phyloP scores from a whole-genome alignment of 2,888 invertebrate genomes.

The Chalcosyrphus nemorum region DNA sequence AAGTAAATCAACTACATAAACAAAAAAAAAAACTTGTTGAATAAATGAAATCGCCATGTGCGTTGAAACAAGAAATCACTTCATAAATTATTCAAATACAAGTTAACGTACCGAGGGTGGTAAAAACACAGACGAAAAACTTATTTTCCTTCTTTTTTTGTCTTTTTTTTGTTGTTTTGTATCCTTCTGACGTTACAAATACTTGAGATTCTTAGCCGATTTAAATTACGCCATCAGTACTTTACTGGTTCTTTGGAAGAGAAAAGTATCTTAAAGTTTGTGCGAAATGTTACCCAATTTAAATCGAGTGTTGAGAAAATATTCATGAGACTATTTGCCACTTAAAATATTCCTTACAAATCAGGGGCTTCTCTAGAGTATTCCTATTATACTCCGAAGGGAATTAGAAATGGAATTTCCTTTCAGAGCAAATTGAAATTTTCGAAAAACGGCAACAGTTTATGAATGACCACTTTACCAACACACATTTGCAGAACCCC shows the following conservation, averaged over 20 bases:
- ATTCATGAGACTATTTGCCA: not conserved
- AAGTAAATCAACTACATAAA: slow-evolving; percentile 9
- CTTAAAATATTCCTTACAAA: not conserved
- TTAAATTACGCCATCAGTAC: not conserved
- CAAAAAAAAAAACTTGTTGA: slow-evolving; percentile 22
- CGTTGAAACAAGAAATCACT: slow-evolving; percentile 20
- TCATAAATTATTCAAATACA: slow-evolving; percentile 21
- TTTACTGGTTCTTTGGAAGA: not conserved
- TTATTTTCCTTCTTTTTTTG: too few species aligned
- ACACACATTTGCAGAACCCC: not conserved
- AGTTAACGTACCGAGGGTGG: not conserved
- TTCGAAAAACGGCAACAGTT: not conserved
- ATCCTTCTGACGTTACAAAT: not conserved
- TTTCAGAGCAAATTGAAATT: not conserved
- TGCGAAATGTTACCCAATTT: not conserved
- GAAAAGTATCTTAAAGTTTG: not conserved
- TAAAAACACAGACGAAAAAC: too few species aligned
- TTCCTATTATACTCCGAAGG: not conserved
- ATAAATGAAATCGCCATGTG: slow-evolving; percentile 12
- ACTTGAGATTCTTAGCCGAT: not conserved
- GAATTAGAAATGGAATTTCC: not conserved
- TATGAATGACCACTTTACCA: slow-evolving; percentile 9
- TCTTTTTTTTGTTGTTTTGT: too few species aligned
- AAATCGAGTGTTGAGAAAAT: not conserved
- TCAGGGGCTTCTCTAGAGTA: not conserved